These are phyloP conservation scores for Esox masquinongy DNA, from an alignment of 2,797 vertebrate genomes.

Conservation along the genomic window DNA sequence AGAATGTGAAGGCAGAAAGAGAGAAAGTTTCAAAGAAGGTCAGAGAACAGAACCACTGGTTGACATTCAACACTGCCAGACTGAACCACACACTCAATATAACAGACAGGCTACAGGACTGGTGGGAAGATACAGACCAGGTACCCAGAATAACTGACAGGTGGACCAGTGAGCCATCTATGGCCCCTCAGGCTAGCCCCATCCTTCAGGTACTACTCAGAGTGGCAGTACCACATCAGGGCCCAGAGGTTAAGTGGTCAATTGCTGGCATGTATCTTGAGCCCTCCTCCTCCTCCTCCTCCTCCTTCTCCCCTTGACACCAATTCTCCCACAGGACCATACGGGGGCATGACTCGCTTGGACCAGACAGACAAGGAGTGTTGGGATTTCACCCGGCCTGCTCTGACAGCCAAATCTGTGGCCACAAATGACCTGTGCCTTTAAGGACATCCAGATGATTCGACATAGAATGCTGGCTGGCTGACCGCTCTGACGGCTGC, in stretches of 20 bases:
- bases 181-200: background rate
- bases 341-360: background rate
- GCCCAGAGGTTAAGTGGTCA: conserved; percentile 44
- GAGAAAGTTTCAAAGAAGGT: background rate
- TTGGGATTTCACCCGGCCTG: conserved; percentile 51
- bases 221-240: conserved; percentile 2
- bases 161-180: background rate
- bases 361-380: background rate
- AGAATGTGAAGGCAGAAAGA: background rate
- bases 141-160: background rate
- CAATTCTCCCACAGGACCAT: conserved; percentile 30
- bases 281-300: conserved; percentile 30
- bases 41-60: background rate
- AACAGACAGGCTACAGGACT: too few relatives aligned
- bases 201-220: too few relatives aligned
- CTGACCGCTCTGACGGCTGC: background rate
- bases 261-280: conserved; percentile 37
- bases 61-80: background rate
- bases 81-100: too few relatives aligned
- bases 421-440: conserved; percentile 57
- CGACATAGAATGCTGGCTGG: conserved; percentile 22
- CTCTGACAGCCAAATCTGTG: conserved; percentile 66
- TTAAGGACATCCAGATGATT: conserved; percentile 57
- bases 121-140: too few relatives aligned
- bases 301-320: conserved; percentile 39